Percentiles rank a stretch among this genome's conserved stretches.
These are phyloP conservation scores for Caradrina clavipalpis DNA, from an alignment of 2,888 invertebrate genomes.

Conservation along the genomic window DNA sequence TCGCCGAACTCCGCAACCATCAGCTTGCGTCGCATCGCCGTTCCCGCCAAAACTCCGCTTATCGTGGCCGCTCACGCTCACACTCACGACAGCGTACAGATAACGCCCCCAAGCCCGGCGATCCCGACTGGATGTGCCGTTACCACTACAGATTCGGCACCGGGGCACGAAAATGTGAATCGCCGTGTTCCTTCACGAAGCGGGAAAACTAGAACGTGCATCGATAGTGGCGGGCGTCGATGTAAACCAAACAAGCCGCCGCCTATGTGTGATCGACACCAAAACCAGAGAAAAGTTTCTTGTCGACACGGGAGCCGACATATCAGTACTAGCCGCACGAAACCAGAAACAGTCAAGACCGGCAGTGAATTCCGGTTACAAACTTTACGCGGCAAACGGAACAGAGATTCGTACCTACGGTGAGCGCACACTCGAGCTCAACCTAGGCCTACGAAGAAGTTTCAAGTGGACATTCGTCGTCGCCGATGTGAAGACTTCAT, in stretches of 20 bases:
- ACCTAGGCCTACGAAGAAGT: constrained; percentile 11
- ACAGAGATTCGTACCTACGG: too few species aligned
- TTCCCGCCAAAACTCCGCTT: too few species aligned
- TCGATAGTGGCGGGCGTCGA: constrained; percentile 50
- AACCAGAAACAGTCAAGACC: constrained; percentile 9
- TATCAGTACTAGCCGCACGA: constrained; percentile 27
- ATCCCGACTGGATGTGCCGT: background rate
- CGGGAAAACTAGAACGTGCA: constrained; percentile 20
- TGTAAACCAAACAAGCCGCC: constrained; percentile 26
- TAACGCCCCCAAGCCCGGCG: too few species aligned
- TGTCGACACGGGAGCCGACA: too few species aligned
- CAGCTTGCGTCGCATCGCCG: background rate
- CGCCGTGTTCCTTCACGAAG: constrained; percentile 19
- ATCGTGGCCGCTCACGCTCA: constrained; percentile 2
- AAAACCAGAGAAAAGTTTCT: constrained; percentile 38
- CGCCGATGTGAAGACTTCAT: constrained; percentile 17
- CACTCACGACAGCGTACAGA: background rate
- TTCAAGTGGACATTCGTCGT: constrained; percentile 24
- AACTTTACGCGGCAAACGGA: too few species aligned
- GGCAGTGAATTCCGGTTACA: constrained; percentile 16
- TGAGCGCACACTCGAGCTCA: too few species aligned
- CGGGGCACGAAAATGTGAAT: constrained; percentile 13
- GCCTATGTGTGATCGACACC: constrained; percentile 47
- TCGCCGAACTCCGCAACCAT: constrained; percentile 6
- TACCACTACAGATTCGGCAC: constrained; percentile 17